Evolutionary conservation across 1,140 invertebrate genomes (phyloP).

Genomic region (Drosophila kanapiae): DNA sequence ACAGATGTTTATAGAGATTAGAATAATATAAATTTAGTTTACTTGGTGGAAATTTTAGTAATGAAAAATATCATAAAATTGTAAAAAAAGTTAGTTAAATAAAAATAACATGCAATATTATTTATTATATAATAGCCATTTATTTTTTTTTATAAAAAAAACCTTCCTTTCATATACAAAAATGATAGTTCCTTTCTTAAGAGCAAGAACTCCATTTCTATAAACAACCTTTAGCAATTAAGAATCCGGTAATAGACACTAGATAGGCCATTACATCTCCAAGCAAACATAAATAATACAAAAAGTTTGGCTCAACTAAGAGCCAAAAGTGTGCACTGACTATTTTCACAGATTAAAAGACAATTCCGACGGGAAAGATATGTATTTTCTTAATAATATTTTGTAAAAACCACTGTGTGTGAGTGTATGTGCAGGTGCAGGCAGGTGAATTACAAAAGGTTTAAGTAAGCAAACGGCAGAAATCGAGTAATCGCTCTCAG

Average conservation of each 20-base stretch:
- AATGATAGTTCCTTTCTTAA: not conserved
- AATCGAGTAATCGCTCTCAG: conserved; percentile 51
- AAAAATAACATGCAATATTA: not conserved
- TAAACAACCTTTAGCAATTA: not conserved
- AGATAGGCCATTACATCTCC: conserved; percentile 4
- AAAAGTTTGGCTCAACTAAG: not conserved
- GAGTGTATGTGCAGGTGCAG: not conserved
- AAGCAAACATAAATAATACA: conserved; percentile 20
- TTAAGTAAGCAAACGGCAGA: conserved; percentile 33
- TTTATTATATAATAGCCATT: not conserved
- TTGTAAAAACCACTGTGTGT: conserved; percentile 15
- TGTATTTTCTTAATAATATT: conserved; percentile 21
- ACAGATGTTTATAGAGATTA: too few species aligned
- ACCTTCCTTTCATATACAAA: too few species aligned
- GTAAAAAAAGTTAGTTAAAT: not conserved
- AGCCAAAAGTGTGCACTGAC: not conserved
- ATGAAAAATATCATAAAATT: not conserved
- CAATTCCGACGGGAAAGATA: conserved; percentile 18
- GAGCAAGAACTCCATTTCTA: too few species aligned
- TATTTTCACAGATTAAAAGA: conserved; percentile 32
- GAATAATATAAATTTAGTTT: not conserved
- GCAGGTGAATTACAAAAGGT: conserved; percentile 36
- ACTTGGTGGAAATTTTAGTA: not conserved
- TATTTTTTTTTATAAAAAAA: not conserved
- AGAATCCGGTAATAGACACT: not conserved